Base-by-base conservation (phyloP, 1,140 invertebrate genomes). In the Drosophila ananassae region DNA sequence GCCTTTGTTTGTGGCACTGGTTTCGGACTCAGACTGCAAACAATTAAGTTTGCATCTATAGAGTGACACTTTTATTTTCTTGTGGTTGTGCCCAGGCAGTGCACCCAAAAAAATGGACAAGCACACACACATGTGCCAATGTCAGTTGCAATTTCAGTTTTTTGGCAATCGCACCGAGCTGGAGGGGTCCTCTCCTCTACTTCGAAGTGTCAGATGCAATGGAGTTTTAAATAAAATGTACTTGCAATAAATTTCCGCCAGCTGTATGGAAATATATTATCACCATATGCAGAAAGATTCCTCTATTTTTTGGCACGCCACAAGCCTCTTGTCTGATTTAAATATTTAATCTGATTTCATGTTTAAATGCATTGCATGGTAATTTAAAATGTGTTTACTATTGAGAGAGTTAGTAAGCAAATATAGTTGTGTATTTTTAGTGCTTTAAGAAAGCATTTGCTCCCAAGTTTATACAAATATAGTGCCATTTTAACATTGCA, bases 311-410 rank as follows among this genome's bases (percentile, higher is more conserved):
- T 77, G 81, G 73, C 63, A 46, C 68, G 77, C 81, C 81, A 73
- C 80, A 84, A 68, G 73, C 46, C 74, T 72, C 55, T 74, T 61
- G 62, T 56, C 60, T 57, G 69, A 78, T 89, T 90, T 90, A 89
- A 89, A 89, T 89, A 89, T 89, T 84, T 89, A 89, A 89, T 77
- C 80, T 79, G 83, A 89, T 87, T 87, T 87, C 69, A 87, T 82
- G 67, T 74, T 89, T 84, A 61, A 47, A 56, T 52, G 25, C 76
- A 56, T 50, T 69, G 25, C 30, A 13, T 68, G 50, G 30, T 30
- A 68, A 48, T 56, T 68, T 50, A 69, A 51, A 37, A 28, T 68
- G 17, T 5, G 24, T 52, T 32, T 64, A 34, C 28, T 4, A 24
- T 34, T 58, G 28, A 58, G 55, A 22, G 39, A 30, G 25, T 30